phyloP scores from a whole-genome alignment of 2,797 vertebrate genomes.

The Acridotheres tristis region DNA sequence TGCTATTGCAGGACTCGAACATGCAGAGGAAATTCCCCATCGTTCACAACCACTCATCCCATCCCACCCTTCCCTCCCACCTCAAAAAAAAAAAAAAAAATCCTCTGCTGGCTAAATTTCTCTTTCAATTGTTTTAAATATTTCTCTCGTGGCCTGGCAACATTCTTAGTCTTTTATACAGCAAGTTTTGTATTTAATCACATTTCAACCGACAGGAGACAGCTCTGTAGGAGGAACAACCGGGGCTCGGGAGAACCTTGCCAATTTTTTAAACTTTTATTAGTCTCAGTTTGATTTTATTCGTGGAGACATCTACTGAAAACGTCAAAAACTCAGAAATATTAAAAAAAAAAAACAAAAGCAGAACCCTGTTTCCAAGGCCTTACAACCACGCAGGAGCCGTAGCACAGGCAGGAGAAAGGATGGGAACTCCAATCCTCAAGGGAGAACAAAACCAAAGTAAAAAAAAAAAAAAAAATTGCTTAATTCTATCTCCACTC shows the following conservation, averaged over 20 bases:
- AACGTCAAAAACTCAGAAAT: background rate
- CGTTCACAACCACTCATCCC: background rate
- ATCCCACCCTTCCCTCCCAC: background rate
- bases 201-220: background rate
- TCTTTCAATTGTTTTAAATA: background rate
- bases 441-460: background rate
- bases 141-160: background rate
- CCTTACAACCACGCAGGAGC: background rate
- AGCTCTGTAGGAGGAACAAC: background rate
- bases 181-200: background rate
- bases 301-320: background rate
- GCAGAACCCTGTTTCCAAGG: background rate
- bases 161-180: background rate
- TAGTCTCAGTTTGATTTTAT: slow-evolving; percentile 12
- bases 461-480: background rate
- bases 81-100: background rate
- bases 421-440: background rate
- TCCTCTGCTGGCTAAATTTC: slow-evolving; percentile 30
- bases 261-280: background rate
- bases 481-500: slow-evolving; percentile 32
- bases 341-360: background rate
- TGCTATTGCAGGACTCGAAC: slow-evolving; percentile 9
- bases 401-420: background rate
- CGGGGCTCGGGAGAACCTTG: background rate
- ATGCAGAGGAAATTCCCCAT: slow-evolving; percentile 36